phyloP scores from a whole-genome alignment of 2,888 invertebrate species.

The Amiota minor region DNA sequence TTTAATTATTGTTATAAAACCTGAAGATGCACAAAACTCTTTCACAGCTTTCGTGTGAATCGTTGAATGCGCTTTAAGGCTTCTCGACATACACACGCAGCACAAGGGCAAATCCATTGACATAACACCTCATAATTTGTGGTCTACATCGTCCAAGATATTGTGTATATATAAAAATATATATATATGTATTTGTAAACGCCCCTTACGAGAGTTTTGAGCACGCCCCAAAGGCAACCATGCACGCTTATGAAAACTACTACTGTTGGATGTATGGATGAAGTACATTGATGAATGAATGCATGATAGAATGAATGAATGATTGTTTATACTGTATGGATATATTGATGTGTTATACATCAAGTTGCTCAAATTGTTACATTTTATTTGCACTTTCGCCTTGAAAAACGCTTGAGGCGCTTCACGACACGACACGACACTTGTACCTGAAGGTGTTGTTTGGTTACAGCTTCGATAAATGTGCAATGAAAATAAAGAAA shows the following conservation, averaged over 20 bases:
- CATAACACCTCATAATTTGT: conserved; percentile 66
- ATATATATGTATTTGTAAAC: conserved; percentile 26
- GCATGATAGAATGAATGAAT: too few relatives aligned
- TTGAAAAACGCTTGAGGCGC: conserved; percentile 54
- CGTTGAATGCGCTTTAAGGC: conserved; percentile 59
- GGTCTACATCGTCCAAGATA: conserved; percentile 41
- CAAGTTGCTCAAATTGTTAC: conserved; percentile 32
- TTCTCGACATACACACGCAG: conserved; percentile 50
- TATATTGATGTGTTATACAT: too few relatives aligned
- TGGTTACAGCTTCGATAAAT: background rate
- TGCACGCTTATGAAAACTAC: background rate
- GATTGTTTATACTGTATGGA: too few relatives aligned
- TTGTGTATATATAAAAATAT: conserved; percentile 49
- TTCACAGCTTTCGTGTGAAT: conserved; percentile 64
- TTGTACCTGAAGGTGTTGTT: conserved; percentile 7
- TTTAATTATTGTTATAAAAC: conserved; percentile 53
- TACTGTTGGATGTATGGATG: background rate
- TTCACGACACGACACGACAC: background rate
- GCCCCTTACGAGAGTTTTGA: conserved; percentile 34
- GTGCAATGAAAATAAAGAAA: conserved; percentile 50
- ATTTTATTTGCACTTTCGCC: conserved; percentile 56
- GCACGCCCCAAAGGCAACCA: background rate
- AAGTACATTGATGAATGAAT: too few relatives aligned
- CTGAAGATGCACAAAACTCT: conserved; percentile 40
- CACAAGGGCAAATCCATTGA: conserved; percentile 47